phyloP scores from a whole-genome alignment of 53 echinoderm and acorn worm species.

The Crossaster papposus region DNA sequence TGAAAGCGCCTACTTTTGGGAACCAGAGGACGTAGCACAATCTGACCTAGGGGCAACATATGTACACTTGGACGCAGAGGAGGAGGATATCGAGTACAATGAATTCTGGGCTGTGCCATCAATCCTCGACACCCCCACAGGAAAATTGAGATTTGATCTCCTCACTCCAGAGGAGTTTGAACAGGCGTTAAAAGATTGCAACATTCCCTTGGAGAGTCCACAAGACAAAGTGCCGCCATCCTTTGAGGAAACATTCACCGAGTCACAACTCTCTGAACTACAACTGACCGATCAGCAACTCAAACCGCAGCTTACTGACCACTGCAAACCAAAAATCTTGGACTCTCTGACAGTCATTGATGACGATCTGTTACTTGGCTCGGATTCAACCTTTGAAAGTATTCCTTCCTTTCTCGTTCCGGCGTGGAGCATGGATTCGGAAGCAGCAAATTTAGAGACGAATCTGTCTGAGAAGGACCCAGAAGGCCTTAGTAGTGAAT shows the following conservation, averaged over 20 bases:
- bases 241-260: conserved; percentile 21
- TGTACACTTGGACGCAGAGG: conserved; percentile 54
- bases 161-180: conserved; percentile 94
- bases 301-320: conserved; percentile 46
- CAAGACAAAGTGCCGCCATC: conserved; percentile 52
- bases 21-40: conserved; percentile 58
- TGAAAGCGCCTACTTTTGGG: conserved; percentile 67
- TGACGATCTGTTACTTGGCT: conserved; percentile 72
- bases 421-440: conserved; percentile 66
- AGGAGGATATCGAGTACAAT: conserved; percentile 80
- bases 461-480: conserved; percentile 9
- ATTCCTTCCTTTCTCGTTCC: conserved; percentile 66
- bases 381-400: conserved; percentile 47
- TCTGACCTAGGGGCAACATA: conserved; percentile 27
- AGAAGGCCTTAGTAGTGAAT: neutral
- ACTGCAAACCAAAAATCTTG: conserved; percentile 87
- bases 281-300: conserved; percentile 31
- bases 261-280: conserved; percentile 43
- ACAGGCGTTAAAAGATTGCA: conserved; percentile 87
- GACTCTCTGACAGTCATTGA: conserved; percentile 91
- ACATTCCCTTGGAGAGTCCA: conserved; percentile 78
- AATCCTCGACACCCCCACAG: conserved; percentile 87
- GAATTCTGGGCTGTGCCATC: conserved; percentile 97
- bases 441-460: conserved; percentile 34
- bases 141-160: conserved; percentile 89